Evolutionary conservation across 2,888 invertebrate genomes (phyloP).

Genomic region (Nephrotoma flavescens): DNA sequence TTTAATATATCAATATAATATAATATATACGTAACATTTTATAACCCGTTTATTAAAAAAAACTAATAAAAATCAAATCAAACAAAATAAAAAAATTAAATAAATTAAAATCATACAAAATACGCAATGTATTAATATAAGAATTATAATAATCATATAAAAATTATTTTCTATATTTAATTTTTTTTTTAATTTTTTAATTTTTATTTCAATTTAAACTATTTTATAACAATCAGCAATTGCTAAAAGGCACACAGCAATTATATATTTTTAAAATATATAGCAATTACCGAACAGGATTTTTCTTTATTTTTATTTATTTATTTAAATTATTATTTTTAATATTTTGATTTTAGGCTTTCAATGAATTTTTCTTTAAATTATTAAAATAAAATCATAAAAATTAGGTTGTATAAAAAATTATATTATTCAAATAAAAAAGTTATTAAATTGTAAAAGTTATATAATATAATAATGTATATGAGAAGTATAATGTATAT

Average conservation of each 20-base stretch:
- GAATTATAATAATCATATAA: background rate
- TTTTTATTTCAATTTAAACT: constrained; percentile 8
- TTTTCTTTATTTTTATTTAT: constrained; percentile 7
- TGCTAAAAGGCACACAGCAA: constrained; percentile 74
- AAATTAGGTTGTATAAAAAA: background rate
- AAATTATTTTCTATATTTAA: background rate
- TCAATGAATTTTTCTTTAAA: background rate
- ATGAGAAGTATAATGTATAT: background rate
- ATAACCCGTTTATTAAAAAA: background rate
- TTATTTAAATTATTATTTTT: constrained; percentile 10
- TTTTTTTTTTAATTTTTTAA: background rate
- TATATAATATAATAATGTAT: background rate
- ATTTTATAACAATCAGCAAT: constrained; percentile 39
- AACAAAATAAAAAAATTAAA: background rate
- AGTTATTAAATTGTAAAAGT: background rate
- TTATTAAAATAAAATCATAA: constrained; percentile 2
- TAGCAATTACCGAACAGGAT: constrained; percentile 22
- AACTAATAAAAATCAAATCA: background rate
- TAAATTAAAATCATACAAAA: background rate
- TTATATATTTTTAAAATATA: constrained; percentile 42
- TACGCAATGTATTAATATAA: background rate
- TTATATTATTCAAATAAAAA: background rate
- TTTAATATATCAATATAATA: background rate
- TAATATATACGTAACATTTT: background rate
- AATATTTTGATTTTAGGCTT: constrained; percentile 6